These are phyloP conservation scores for Tadarida brasiliensis DNA, from an alignment of 2,797 vertebrate genomes.

Conservation along the genomic window DNA sequence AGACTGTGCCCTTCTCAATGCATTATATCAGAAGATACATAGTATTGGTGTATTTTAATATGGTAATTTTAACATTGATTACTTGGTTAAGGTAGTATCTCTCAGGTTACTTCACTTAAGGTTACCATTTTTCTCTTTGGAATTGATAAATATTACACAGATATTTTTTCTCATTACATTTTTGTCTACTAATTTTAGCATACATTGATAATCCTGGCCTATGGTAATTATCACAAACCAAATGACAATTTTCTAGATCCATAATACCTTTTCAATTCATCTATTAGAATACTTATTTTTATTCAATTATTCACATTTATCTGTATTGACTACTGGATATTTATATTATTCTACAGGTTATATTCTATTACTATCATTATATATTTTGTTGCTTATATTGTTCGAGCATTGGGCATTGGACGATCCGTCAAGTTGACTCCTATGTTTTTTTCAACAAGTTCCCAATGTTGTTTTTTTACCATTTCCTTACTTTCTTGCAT, in stretches of 20 bases:
- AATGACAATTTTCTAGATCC: neutral
- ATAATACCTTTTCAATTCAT: neutral
- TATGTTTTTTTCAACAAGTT: neutral
- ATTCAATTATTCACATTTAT: neutral
- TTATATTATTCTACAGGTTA: neutral
- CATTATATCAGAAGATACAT: neutral
- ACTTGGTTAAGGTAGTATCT: neutral
- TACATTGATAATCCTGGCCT: neutral
- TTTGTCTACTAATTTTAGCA: neutral
- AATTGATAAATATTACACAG: neutral
- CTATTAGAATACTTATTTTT: neutral
- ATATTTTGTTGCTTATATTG: neutral
- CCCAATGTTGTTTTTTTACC: neutral
- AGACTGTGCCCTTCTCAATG: neutral
- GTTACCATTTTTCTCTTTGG: neutral
- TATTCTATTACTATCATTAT: neutral
- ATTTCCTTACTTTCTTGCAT: neutral
- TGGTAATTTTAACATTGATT: neutral
- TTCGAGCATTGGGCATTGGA: neutral
- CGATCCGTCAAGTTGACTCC: neutral
- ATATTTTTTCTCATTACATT: neutral
- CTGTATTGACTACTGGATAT: neutral
- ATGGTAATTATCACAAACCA: neutral
- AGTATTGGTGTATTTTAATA: neutral
- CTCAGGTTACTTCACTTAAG: neutral